Base-by-base conservation (phyloP, 2,888 invertebrate species). In the Pollenia amentaria region DNA sequence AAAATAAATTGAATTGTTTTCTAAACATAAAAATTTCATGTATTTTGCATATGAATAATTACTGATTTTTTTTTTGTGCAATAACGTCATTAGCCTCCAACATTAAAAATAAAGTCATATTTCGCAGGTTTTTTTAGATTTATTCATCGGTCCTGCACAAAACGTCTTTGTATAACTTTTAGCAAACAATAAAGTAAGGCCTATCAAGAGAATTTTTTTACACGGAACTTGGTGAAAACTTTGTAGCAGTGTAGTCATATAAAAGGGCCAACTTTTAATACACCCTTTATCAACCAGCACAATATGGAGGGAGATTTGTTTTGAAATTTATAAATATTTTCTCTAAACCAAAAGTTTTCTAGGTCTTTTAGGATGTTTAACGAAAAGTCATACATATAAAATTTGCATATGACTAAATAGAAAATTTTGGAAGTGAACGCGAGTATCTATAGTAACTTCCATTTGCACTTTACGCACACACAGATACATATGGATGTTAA, bases 241-340 rank as follows among this genome's bases (percentile, higher is more conserved):
- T 29, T 29, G 1, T 29, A 6, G 0, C 29, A 2, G 29, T 29
- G 29, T 6, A 1, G 0, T 29, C 4, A 29, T 29, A 29, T 55
- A 60, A 12, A 44, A 64, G 7, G 12, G 44, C 44, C 10, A 38
- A 9, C 10, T 16, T 14, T n/a, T 16, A 0, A 12, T 18, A 55
- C 12, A 72, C 44, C 44, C n/a, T 18, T 16, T 16, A 18, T 6
- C 14, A 55, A 16, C 16, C 9, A 8, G 3, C 8, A 11, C 57
- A 0, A 64, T 46, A 38, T 46, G 29, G 1, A 48, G n/a, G 48
- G 11, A 40, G 4, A 48, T n/a, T 38, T 62, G 18, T 75, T 48
- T 6, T 48, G 10, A 29, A 72, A 44, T 16, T 72, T 29, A 2
- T n/a, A n/a, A 44, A 60, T 18, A 2, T 75, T 60, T 73, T 53